These are phyloP conservation scores for Fopius arisanus DNA, from an alignment of 1,140 invertebrate genomes.

Conservation along the genomic window DNA sequence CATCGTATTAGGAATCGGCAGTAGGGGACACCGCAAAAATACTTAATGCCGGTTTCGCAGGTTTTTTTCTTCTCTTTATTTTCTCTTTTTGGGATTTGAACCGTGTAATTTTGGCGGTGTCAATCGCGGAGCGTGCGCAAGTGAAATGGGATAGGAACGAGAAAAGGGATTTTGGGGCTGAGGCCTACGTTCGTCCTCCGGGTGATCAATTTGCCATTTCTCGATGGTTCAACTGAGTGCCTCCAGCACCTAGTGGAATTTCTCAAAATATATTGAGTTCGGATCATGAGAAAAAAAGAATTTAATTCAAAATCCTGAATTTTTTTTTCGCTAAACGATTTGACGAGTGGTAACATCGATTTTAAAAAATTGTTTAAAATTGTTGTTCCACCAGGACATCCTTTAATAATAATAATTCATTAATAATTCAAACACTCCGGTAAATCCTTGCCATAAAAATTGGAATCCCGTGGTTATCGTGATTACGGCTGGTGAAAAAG, in stretches of 20 bases:
- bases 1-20: neutral
- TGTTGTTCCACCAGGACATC: no score
- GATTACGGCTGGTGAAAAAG: conserved; percentile 29
- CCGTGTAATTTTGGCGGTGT: conserved; percentile 30
- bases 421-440: neutral
- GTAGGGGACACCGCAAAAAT: neutral
- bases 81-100: neutral
- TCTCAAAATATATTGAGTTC: neutral
- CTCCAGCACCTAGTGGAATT: conserved; percentile 28
- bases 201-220: conserved; percentile 24
- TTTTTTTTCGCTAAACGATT: no score
- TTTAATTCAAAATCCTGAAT: no score
- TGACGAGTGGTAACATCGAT: no score
- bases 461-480: conserved; percentile 19
- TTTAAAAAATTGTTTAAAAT: no score
- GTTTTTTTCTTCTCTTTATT: no score
- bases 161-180: conserved; percentile 5
- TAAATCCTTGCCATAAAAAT: conserved; percentile 3
- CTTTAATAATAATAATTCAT: no score
- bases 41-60: conserved; percentile 1
- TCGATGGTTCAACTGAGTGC: conserved; percentile 20
- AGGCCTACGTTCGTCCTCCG: neutral
- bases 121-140: conserved; percentile 27
- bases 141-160: neutral
- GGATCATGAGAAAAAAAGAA: no score